phyloP scores from a whole-genome alignment of 2,797 vertebrate species.

The Harpagifer antarcticus region DNA sequence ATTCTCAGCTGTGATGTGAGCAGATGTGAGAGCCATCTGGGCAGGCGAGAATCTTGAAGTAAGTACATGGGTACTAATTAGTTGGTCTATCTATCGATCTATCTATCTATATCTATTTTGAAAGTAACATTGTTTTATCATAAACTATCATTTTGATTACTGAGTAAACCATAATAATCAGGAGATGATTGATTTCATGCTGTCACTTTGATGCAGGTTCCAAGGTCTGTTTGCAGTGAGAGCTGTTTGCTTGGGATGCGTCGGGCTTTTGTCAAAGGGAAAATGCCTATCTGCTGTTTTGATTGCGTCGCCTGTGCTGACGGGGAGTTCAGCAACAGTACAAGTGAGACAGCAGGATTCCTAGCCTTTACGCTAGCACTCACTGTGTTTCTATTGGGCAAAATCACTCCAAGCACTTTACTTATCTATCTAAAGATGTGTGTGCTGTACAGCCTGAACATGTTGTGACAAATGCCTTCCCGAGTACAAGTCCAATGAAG shows the following conservation, averaged over 20 bases:
- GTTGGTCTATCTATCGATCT: no score
- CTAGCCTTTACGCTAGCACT: constrained; percentile 71
- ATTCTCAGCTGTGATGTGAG: constrained; percentile 22
- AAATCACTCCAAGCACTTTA: constrained; percentile 66
- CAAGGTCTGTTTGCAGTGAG: constrained; percentile 84
- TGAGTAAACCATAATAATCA: background rate
- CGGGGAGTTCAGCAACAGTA: constrained; percentile 84
- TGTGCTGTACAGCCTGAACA: constrained; percentile 72
- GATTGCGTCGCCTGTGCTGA: constrained; percentile 84
- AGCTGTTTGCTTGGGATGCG: constrained; percentile 82
- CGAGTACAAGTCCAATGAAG: constrained; percentile 84
- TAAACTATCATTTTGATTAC: no score
- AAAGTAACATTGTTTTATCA: background rate
- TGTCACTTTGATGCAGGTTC: constrained; percentile 73
- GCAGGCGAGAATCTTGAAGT: constrained; percentile 73
- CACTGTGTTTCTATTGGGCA: constrained; percentile 70
- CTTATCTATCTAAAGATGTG: constrained; percentile 69
- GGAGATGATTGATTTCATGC: background rate
- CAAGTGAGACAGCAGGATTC: constrained; percentile 82
- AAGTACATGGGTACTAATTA: constrained; percentile 8
- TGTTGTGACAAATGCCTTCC: constrained; percentile 82
- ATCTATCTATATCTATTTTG: background rate
- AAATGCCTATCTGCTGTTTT: constrained; percentile 83
- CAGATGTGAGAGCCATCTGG: constrained; percentile 77
- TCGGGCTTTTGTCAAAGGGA: constrained; percentile 81